A percentile compares a stretch with the other conserved stretches of the same genome.
phyloP scores from a whole-genome alignment of 1,140 invertebrate genomes.

The Drosophila pseudoananassae region DNA sequence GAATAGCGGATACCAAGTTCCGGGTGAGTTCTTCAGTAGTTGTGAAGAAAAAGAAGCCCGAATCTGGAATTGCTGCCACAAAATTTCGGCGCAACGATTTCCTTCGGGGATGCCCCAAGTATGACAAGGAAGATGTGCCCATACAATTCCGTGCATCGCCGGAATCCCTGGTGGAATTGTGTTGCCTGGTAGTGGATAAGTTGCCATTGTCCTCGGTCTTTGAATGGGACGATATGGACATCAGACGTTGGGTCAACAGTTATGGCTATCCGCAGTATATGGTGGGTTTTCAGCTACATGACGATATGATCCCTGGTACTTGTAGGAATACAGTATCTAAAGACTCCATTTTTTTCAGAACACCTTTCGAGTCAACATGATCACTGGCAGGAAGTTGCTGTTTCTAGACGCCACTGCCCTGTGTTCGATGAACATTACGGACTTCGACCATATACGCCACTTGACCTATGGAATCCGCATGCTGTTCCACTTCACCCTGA shows the following conservation, averaged over 20 bases:
- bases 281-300: conserved; percentile 29
- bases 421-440: conserved; percentile 68
- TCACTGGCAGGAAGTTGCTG: conserved; percentile 60
- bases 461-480: conserved; percentile 63
- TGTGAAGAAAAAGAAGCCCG: neutral
- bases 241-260: conserved; percentile 50
- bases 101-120: conserved; percentile 30
- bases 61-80: conserved; percentile 3
- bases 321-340: neutral
- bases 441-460: conserved; percentile 66
- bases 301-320: too few relatives aligned
- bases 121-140: conserved; percentile 53
- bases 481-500: conserved; percentile 67
- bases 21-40: conserved; percentile 7
- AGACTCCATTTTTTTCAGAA: conserved; percentile 35
- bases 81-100: conserved; percentile 43
- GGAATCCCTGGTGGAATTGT: conserved; percentile 45
- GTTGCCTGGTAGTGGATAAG: conserved; percentile 53
- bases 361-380: conserved; percentile 64
- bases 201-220: conserved; percentile 52
- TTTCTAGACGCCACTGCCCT: conserved; percentile 65
- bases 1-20: conserved; percentile 70
- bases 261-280: conserved; percentile 71
- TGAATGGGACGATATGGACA: conserved; percentile 62
- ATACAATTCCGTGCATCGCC: conserved; percentile 56